These are phyloP conservation scores for Channa argus DNA, from an alignment of 2,113 vertebrate species.

Conservation along the genomic window DNA sequence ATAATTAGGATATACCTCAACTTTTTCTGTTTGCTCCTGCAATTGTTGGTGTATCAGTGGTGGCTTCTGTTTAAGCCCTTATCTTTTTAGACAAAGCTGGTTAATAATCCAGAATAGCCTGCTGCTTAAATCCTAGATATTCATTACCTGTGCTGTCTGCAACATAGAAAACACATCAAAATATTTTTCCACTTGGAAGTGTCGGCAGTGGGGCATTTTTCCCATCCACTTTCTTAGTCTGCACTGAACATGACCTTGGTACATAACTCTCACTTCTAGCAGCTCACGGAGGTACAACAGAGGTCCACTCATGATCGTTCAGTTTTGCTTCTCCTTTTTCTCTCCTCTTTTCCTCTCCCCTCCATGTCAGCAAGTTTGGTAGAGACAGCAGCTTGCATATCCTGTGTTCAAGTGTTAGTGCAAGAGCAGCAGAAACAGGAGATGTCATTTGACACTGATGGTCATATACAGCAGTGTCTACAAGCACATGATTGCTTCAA, in stretches of 20 bases:
- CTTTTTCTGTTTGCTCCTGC: not conserved
- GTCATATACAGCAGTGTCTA: slow-evolving; percentile 30
- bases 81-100: slow-evolving; percentile 14
- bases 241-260: slow-evolving; percentile 59
- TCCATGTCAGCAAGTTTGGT: slow-evolving; percentile 73
- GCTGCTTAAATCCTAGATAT: slow-evolving; percentile 63
- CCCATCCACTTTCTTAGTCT: slow-evolving; percentile 1
- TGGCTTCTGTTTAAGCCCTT: not conserved
- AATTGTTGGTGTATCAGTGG: not conserved
- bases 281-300: slow-evolving; percentile 47
- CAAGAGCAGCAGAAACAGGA: slow-evolving; percentile 78
- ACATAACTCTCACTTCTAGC: slow-evolving; percentile 46
- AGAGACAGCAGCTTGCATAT: slow-evolving; percentile 66
- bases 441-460: slow-evolving; percentile 64
- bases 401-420: slow-evolving; percentile 70
- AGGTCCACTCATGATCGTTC: slow-evolving; percentile 47
- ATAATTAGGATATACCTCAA: not conserved
- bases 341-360: slow-evolving; percentile 21
- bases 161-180: slow-evolving; percentile 39
- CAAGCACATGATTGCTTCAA: slow-evolving; percentile 57
- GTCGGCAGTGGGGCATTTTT: slow-evolving; percentile 7
- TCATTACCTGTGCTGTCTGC: slow-evolving; percentile 50
- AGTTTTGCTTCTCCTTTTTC: slow-evolving; percentile 10
- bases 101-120: slow-evolving; percentile 30
- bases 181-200: slow-evolving; percentile 12